phyloP scores from a whole-genome alignment of 2,797 vertebrate species.

The Scyliorhinus canicula region DNA sequence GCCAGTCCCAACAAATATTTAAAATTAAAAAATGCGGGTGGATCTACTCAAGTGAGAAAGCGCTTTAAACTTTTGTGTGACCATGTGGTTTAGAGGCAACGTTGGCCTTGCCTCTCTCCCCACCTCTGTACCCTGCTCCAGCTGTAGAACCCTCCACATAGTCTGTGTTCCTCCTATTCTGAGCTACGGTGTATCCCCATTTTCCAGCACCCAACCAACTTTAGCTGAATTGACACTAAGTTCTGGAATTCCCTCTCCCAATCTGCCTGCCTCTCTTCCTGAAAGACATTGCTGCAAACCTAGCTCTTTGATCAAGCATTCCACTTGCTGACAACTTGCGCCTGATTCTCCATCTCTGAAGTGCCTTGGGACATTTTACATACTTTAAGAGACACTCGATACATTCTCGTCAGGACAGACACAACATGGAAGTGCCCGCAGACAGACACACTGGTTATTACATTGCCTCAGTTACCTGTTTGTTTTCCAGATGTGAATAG shows the following conservation, averaged over 20 bases:
- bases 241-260: not conserved
- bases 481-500: conserved; percentile 97
- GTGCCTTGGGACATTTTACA: not conserved
- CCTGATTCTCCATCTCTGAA: not conserved
- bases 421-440: not conserved
- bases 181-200: not conserved
- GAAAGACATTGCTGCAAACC: not conserved
- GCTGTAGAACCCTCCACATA: not conserved
- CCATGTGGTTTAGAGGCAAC: no score
- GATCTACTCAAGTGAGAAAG: no score
- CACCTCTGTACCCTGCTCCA: not conserved
- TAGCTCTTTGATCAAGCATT: not conserved
- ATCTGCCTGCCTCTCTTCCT: not conserved
- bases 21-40: no score
- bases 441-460: not conserved
- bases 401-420: not conserved
- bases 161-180: not conserved
- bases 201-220: not conserved
- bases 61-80: no score
- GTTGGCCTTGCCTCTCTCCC: not conserved
- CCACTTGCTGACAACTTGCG: not conserved
- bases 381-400: not conserved
- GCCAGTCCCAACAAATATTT: not conserved
- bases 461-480: conserved; percentile 73
- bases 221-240: not conserved